phyloP scores from a whole-genome alignment of 1,140 invertebrate species.

The Cyphomyrmex costatus region DNA sequence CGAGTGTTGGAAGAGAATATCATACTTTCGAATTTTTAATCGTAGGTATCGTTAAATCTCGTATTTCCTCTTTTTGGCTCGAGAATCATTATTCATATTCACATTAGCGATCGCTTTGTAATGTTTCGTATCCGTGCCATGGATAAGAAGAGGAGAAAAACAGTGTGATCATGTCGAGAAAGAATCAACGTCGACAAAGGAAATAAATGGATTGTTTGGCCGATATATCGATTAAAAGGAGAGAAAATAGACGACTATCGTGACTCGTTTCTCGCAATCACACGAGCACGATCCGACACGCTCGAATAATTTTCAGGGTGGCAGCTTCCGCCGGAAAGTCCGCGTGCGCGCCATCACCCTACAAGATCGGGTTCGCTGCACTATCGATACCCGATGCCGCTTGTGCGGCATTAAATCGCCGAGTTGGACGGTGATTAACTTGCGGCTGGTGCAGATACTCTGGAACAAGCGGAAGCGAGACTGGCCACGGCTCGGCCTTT shows the following conservation, averaged over 20 bases:
- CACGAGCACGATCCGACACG: slow-evolving; percentile 71
- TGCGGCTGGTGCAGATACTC: neutral
- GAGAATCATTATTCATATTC: slow-evolving; percentile 42
- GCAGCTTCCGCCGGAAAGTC: slow-evolving; percentile 79
- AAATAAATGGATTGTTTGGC: slow-evolving; percentile 16
- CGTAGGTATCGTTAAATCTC: slow-evolving; percentile 16
- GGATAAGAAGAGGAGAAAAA: neutral
- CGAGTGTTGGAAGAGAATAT: neutral
- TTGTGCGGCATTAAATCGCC: slow-evolving; percentile 60
- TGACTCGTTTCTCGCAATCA: slow-evolving; percentile 62
- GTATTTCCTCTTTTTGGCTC: neutral
- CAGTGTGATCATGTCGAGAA: neutral
- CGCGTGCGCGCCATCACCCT: slow-evolving; percentile 36
- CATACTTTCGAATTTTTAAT: slow-evolving; percentile 8
- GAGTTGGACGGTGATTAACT: slow-evolving; percentile 70
- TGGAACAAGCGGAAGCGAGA: slow-evolving; percentile 50
- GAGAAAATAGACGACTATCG: slow-evolving; percentile 59
- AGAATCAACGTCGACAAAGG: slow-evolving; percentile 16
- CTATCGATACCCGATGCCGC: slow-evolving; percentile 52
- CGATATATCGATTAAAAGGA: slow-evolving; percentile 62
- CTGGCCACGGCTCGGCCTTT: slow-evolving; percentile 17
- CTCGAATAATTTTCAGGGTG: slow-evolving; percentile 81
- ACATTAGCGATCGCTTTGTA: slow-evolving; percentile 2
- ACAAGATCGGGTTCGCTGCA: slow-evolving; percentile 72
- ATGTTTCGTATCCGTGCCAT: neutral